Evolutionary conservation across 2,113 vertebrate species (phyloP), one percentile per base, ranked within the genome.

Genomic region (Montifringilla adamsi): DNA sequence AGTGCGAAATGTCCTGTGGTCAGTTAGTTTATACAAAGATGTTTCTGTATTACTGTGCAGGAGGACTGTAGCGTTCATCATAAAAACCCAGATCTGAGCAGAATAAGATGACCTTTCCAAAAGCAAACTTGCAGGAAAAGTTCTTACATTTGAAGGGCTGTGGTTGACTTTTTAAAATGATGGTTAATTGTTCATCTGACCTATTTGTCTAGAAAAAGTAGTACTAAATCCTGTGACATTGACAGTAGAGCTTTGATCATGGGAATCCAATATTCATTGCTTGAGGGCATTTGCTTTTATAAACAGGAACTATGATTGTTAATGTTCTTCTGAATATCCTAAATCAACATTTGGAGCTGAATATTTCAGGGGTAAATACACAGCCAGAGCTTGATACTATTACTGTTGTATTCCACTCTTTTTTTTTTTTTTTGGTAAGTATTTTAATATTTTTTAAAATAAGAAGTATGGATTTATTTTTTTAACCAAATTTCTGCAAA

Each of bases 361-460:
- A 4, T 59, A 83, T 77, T 93, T 92, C 78, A 91, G 33, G 8
- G 58, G 13, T 64, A 68, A 87, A 63, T 72, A 43, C 62, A n/a
- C 46, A 77, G 7, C 41, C 39, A 80, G 79, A 93, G 13, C 59
- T 81, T 46, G 21, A 35, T 58, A 27, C 46, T 84, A 4, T 69
- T 75, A 55, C 46, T 13, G 2, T 33, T 72, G 16, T 52, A 26
- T 79, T 66, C 26, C 47, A n/a, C n/a, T n/a, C n/a, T n/a, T n/a
- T n/a, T n/a, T n/a, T n/a, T 37, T 37, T 73, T 86, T 70, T n/a
- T 81, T 86, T 84, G 94, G 69, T 96, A 89, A 87, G 79, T 95
- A 84, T 92, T 89, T 74, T 72, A 11, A 13, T 67, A 41, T 74
- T 92, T 92, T 91, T 64, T 44, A 18, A 90, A 88, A 79, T 66